Base-by-base conservation (phyloP, 2,888 invertebrate species). In the Cacoxenus indagator region DNA sequence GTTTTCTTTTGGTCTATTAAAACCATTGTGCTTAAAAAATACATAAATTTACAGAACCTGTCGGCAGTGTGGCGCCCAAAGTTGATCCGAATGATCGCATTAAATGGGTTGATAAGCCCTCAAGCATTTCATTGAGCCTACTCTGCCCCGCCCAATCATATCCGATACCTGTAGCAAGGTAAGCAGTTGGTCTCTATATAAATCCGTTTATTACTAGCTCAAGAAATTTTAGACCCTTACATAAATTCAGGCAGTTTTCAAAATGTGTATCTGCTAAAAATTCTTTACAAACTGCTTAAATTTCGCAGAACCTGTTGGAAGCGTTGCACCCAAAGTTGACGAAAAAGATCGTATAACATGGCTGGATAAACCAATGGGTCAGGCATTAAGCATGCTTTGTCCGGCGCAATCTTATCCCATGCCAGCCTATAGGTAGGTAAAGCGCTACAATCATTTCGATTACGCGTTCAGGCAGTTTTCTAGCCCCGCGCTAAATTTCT, bases 371-470 rank as follows among this genome's bases (percentile, higher is more conserved):
- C 76, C 76, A 0, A 65, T 26, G 19, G 80, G 76, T 4, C 61
- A 71, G 5, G 90, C 91, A 82, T 90, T 94, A 84, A 92, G 91
- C 68, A 88, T 93, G 77, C 90, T 93, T 83, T 94, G 94, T 87
- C 93, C 93, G 85, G 93, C 93, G 70, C 94, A 94, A 90, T 94
- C 93, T 73, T 93, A 91, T 87, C 94, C 94, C 75, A 91, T 92
- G 87, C 91, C 92, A 73, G 86, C 89, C 73, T 91, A 90, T 90
- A 84, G 86, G 86, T 87, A 83, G 61, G 70, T 70, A 9, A 43
- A 5, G 45, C n/a, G 14, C 45, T 51, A 8, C 19, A 5, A 51
- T 19, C 8, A 3, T 19, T 19, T 17, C 6, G 11, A 69, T 69
- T 45, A 54, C 65, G 54, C 69, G 37, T 46, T 26, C 37, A 9